Conservation (phyloP, 2,888 invertebrate genomes). For the Ophioninae sp. region DNA sequence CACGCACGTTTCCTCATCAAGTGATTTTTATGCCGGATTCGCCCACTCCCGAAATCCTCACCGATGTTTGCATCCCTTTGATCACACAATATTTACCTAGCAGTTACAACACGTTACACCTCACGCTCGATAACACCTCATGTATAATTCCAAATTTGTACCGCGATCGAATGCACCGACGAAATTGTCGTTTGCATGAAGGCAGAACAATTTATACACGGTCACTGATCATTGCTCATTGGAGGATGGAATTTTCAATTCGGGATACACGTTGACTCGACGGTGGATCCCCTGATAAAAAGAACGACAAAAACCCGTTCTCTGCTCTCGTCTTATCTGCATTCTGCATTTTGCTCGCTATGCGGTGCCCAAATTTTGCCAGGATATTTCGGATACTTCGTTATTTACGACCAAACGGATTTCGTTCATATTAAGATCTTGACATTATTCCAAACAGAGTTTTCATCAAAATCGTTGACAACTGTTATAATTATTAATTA, state of each 20-base stretch:
- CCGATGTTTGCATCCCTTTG: slow-evolving; percentile 29
- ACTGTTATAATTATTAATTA: not conserved
- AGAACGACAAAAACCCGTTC: not conserved
- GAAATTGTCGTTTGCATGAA: slow-evolving; percentile 14
- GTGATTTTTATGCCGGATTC: slow-evolving; percentile 44
- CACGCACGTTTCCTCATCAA: slow-evolving; percentile 6
- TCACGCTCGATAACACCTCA: not conserved
- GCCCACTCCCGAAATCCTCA: slow-evolving; percentile 3
- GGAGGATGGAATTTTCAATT: not conserved
- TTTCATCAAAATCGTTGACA: not conserved
- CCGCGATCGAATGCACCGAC: not conserved
- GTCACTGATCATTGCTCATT: slow-evolving; percentile 31
- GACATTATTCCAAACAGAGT: not conserved
- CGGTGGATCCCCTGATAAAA: not conserved
- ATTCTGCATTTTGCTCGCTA: not conserved
- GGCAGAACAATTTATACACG: slow-evolving; percentile 17
- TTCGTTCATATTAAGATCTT: not conserved
- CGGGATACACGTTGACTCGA: not conserved
- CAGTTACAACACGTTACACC: not conserved
- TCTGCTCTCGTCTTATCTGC: not conserved
- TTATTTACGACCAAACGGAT: not conserved
- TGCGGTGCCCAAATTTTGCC: not conserved
- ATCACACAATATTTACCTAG: slow-evolving; percentile 40
- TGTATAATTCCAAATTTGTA: slow-evolving; percentile 42
- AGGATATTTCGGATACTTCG: not conserved